A percentile compares a stretch with the other conserved stretches of the same genome.
Conservation (phyloP, 1,140 invertebrate genomes). For the Lithobius niger region DNA sequence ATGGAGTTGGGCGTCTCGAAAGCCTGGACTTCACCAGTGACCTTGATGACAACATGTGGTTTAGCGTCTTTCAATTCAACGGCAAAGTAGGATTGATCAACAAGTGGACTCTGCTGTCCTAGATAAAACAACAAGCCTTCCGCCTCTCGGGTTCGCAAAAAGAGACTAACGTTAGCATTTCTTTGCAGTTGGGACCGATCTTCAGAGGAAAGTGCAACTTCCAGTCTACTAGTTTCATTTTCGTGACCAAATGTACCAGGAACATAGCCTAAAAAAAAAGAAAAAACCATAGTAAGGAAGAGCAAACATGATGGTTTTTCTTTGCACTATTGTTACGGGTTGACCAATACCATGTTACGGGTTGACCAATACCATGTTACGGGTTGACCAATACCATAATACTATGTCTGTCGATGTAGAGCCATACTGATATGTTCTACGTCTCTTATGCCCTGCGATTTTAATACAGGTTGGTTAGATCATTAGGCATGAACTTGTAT, state of each 20-base stretch:
- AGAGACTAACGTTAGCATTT: constrained; percentile 81
- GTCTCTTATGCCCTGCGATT: no score
- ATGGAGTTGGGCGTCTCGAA: constrained; percentile 62
- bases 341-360: no score
- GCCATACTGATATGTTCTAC: no score
- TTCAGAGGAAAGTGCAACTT: constrained; percentile 49
- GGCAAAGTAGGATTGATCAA: constrained; percentile 22
- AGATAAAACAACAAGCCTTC: constrained; percentile 78
- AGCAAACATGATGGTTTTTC: no score
- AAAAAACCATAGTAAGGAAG: no score
- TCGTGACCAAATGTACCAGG: constrained; percentile 84
- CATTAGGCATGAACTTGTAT: no score
- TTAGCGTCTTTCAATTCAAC: constrained; percentile 62
- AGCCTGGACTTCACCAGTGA: constrained; percentile 47
- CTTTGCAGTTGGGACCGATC: constrained; percentile 53
- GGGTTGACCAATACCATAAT: no score
- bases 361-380: no score
- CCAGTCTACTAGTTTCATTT: constrained; percentile 54
- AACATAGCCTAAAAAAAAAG: constrained; percentile 50
- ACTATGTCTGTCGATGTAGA: no score
- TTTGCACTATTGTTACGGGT: no score
- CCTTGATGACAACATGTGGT: constrained; percentile 58
- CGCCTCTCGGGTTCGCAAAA: constrained; percentile 68
- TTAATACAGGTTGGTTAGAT: no score
- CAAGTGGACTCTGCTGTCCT: constrained; percentile 33